These are phyloP conservation scores for Mormoops blainvillei DNA, from an alignment of 2,113 vertebrate species.

Conservation along the genomic window DNA sequence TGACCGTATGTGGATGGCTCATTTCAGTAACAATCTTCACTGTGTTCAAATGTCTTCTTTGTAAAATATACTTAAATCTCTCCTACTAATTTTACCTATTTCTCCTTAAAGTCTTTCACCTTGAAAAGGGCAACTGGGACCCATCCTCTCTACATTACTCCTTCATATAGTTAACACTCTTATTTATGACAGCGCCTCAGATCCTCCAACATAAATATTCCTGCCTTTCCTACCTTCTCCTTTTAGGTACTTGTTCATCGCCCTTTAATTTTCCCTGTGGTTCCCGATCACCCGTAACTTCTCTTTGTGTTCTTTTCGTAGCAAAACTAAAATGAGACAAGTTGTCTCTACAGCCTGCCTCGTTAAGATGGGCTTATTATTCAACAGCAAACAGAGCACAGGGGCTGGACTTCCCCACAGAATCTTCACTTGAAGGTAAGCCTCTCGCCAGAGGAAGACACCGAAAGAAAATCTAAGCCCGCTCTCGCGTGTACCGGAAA, in stretches of 20 bases:
- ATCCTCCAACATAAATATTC: not conserved
- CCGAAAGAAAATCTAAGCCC: not conserved
- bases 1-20: not conserved
- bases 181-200: not conserved
- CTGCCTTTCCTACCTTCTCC: not conserved
- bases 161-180: not conserved
- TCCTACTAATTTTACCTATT: not conserved
- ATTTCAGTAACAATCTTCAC: not conserved
- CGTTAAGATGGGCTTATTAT: not conserved
- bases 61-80: not conserved
- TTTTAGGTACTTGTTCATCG: not conserved
- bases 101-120: not conserved
- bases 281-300: not conserved
- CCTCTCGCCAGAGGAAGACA: not conserved
- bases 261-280: not conserved
- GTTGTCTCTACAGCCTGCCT: not conserved
- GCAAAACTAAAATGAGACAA: not conserved
- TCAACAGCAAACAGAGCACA: not conserved
- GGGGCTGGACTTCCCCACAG: not conserved
- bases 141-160: not conserved
- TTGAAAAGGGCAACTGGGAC: not conserved
- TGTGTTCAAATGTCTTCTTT: not conserved
- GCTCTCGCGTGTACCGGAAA: not conserved
- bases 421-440: not conserved
- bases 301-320: not conserved